phyloP scores from a whole-genome alignment of 2,888 invertebrate species.

The Palloptera scutellata region DNA sequence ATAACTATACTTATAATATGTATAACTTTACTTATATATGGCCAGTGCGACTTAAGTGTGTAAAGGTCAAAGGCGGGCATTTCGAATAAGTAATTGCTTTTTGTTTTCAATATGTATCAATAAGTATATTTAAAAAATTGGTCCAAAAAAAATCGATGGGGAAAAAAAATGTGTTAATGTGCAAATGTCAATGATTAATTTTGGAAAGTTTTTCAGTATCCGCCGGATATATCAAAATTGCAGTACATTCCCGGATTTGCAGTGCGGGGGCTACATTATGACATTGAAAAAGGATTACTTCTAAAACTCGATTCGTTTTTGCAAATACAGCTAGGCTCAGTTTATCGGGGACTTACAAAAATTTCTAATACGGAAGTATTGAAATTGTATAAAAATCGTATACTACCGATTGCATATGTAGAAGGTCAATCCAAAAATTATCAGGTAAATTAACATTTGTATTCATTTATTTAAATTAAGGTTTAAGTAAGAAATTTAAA shows the following conservation, averaged over 20 bases:
- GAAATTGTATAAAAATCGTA: constrained; percentile 82
- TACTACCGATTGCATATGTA: constrained; percentile 87
- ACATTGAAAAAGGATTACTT: constrained; percentile 91
- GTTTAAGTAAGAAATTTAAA: too few species aligned
- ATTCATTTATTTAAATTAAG: constrained; percentile 9
- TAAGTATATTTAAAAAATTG: too few species aligned
- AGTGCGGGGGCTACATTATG: constrained; percentile 96
- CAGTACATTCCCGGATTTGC: constrained; percentile 94
- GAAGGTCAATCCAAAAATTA: constrained; percentile 79
- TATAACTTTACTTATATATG: too few species aligned
- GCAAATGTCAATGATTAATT: neutral
- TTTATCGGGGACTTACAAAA: constrained; percentile 85
- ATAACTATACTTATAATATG: too few species aligned
- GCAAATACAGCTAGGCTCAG: constrained; percentile 95
- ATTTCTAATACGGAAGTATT: constrained; percentile 86
- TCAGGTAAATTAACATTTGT: constrained; percentile 66
- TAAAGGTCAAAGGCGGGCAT: too few species aligned
- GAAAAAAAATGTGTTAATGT: too few species aligned
- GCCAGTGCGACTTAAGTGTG: too few species aligned
- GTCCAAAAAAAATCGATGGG: too few species aligned
- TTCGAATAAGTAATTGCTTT: too few species aligned
- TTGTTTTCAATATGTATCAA: too few species aligned
- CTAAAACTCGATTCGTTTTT: constrained; percentile 95
- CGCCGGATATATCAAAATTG: constrained; percentile 79
- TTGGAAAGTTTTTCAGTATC: constrained; percentile 73